Conservation (phyloP, 2,888 invertebrate species). For the Drosophila peninsularis region DNA sequence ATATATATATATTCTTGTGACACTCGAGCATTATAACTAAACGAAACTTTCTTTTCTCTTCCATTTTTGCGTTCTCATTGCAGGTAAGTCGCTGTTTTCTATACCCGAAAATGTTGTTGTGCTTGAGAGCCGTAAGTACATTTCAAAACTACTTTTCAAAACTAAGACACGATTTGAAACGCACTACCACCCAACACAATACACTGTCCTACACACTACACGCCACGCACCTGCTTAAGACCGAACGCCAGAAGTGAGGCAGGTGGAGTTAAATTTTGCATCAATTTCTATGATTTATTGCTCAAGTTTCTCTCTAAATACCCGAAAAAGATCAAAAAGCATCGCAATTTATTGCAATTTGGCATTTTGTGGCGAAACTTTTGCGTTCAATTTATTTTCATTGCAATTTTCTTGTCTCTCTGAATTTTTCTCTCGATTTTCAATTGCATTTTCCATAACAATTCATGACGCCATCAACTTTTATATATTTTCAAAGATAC, state of each 20-base stretch:
- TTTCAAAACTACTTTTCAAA: constrained; percentile 39
- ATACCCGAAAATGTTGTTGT: constrained; percentile 80
- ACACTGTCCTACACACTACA: constrained; percentile 4
- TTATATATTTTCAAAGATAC: constrained; percentile 34
- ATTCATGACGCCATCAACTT: constrained; percentile 54
- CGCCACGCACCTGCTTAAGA: constrained; percentile 25
- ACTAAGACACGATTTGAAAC: constrained; percentile 30
- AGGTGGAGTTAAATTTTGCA: constrained; percentile 7
- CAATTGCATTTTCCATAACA: constrained; percentile 62
- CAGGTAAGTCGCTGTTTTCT: constrained; percentile 80
- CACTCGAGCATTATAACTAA: constrained; percentile 33
- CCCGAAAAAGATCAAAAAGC: constrained; percentile 61
- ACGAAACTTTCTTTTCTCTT: constrained; percentile 25
- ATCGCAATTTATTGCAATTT: constrained; percentile 42
- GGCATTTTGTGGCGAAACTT: constrained; percentile 31
- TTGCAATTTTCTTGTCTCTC: constrained; percentile 33
- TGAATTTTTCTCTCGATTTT: constrained; percentile 63
- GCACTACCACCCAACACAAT: constrained; percentile 5
- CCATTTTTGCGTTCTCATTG: constrained; percentile 34
- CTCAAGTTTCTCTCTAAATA: background rate
- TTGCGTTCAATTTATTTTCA: constrained; percentile 49
- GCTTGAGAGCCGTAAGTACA: constrained; percentile 80
- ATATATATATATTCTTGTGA: constrained; percentile 8
- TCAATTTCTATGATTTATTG: background rate
- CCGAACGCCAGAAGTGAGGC: constrained; percentile 17